Base-by-base conservation (phyloP, 2,113 vertebrate species). In the Coturnix japonica region DNA sequence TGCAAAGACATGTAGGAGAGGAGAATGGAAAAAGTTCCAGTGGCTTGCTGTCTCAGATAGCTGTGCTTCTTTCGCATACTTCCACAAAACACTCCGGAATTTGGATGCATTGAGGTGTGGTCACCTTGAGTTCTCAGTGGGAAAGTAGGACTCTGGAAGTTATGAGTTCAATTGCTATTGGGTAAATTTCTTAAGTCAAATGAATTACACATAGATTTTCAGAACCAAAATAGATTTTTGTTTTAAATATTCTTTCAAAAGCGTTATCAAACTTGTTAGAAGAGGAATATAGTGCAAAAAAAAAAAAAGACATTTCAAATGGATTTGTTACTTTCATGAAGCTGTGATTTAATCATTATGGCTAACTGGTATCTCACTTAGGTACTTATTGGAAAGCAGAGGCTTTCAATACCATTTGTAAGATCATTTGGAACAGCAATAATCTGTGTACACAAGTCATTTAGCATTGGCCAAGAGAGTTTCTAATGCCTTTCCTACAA, bases 391-490 rank as follows among this genome's bases (percentile, higher is more conserved):
- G 61, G 23, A 79, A 23, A 81, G 53, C 66, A 69, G 28, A 83
- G 59, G 71, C 49, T 85, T 65, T 83, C 65, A 66, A 13, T 70
- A 80, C 25, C 1, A 39, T 74, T 87, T 91, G 79, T 79, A 93
- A 82, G 41, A 81, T 14, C 2, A 54, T 79, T 89, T 89, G 81
- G 63, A 89, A 46, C 75, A 85, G 81, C 71, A 70, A 49, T 85
- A 87, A 85, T 49, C 92, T 94, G 71, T 85, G 28, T 51, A 23
- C 31, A 59, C 20, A 87, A 63, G 46, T 64, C 28, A 71, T 89
- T 94, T 91, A 87, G 28, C 31, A 43, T 59, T 21, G 53, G 54
- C 33, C 64, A 73, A 80, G 57, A 89, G 87, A 76, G 37, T 89
- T 51, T 61, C 17, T 76, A 81, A 85, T 85, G 72, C 26, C n/a